These are phyloP conservation scores for Cantharis nigra DNA, from an alignment of 2,888 invertebrate species.

Conservation along the genomic window DNA sequence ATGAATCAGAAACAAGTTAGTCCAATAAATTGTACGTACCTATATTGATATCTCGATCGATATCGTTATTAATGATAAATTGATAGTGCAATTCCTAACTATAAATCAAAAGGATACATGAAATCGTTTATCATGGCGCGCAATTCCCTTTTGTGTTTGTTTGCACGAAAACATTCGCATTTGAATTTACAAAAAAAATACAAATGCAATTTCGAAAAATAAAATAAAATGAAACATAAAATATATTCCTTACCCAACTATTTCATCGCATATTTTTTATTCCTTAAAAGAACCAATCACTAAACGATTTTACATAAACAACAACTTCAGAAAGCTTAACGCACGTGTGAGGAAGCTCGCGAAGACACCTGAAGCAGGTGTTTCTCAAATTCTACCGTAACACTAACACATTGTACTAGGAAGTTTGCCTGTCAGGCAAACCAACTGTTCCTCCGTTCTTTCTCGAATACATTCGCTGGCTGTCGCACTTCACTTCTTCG, in stretches of 20 bases:
- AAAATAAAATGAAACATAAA: background rate
- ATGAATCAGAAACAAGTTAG: background rate
- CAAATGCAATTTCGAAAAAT: background rate
- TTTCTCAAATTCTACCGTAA: constrained; percentile 23
- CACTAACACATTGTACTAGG: constrained; percentile 25
- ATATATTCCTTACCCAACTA: background rate
- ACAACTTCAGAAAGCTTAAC: background rate
- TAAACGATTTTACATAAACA: background rate
- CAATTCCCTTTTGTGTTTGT: background rate
- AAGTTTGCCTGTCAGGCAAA: constrained; percentile 19
- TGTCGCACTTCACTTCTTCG: constrained; percentile 23
- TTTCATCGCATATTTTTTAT: background rate
- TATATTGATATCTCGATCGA: constrained; percentile 5
- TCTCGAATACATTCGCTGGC: constrained; percentile 28
- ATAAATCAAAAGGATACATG: constrained; percentile 6
- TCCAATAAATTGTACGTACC: background rate
- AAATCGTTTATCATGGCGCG: background rate
- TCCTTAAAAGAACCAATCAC: background rate
- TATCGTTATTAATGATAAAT: constrained; percentile 14
- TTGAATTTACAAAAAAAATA: background rate
- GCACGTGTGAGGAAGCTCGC: constrained; percentile 20
- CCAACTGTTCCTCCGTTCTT: constrained; percentile 33
- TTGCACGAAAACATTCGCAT: background rate
- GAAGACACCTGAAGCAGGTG: constrained; percentile 21
- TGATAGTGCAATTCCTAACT: background rate